phyloP scores from a whole-genome alignment of 2,888 invertebrate genomes.

The Perithous albicinctus region DNA sequence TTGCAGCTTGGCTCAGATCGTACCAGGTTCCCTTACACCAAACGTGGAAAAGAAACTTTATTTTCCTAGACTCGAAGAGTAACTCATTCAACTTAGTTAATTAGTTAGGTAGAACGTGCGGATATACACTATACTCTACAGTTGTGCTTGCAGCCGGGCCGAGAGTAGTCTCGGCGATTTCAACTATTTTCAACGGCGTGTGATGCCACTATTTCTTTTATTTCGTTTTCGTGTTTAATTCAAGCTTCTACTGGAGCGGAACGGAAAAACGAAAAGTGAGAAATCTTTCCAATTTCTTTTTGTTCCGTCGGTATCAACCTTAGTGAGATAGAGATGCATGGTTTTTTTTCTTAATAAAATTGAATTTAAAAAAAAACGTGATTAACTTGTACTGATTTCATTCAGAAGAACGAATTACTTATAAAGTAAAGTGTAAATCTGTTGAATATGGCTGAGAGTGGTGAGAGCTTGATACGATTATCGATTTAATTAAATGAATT shows the following conservation, averaged over 20 bases:
- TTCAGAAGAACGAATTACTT: neutral
- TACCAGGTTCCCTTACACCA: constrained; percentile 25
- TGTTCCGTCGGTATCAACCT: neutral
- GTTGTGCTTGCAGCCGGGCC: neutral
- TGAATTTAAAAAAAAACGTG: neutral
- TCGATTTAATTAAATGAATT: no score
- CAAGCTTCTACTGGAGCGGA: constrained; percentile 18
- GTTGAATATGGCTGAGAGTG: no score
- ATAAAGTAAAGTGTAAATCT: no score
- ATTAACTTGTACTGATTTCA: neutral
- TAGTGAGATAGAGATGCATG: neutral
- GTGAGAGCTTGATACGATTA: no score
- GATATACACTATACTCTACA: constrained; percentile 4
- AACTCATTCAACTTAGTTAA: constrained; percentile 77
- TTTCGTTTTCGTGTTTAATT: constrained; percentile 54
- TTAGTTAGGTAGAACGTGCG: constrained; percentile 68
- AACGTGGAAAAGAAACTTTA: constrained; percentile 69
- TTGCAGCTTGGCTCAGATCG: constrained; percentile 54
- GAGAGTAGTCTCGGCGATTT: constrained; percentile 41
- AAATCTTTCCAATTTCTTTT: neutral
- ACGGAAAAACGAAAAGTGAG: neutral
- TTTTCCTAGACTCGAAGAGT: constrained; percentile 69
- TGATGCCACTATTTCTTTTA: constrained; percentile 23
- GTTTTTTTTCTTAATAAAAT: neutral
- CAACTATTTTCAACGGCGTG: constrained; percentile 47